Evolutionary conservation across 2,113 vertebrate genomes (phyloP), one percentile per base, ranked within the genome.

Genomic region (Chionodraco myersi): DNA sequence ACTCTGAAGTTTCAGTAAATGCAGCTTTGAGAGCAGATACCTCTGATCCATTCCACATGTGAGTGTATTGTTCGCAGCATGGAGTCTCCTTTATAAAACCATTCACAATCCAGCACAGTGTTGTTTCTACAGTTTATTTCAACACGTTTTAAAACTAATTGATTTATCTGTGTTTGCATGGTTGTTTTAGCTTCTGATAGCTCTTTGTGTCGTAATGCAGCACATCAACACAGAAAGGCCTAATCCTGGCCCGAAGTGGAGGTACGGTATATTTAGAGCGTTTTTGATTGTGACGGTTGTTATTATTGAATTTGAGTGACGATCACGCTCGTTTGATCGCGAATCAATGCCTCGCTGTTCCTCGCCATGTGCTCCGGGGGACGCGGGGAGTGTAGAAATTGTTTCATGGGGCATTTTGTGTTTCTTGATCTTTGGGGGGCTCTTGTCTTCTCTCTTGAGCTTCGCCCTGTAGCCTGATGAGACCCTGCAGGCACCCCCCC

Each of bases 161-260:
- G 92, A 93, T 94, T 93, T 85, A 92, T 92, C 88, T 91, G 82
- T 88, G 79, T 87, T 89, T 87, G 78, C 90, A 93, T 60, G 91
- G 68, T 89, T 92, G 89, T 93, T 93, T 93, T 79, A 76, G 66
- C 78, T 87, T 90, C 84, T 90, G 89, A 85, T 92, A 79, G 71
- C 74, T 86, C 90, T 94, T 94, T 94, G 92, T 95, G 90, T 83
- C 5, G 77, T 94, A 94, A 95, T 93, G 87, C 83, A 45, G 91
- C 89, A 90, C 92, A 90, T 92, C 89, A 80, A 30, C 90, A 88
- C 80, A 94, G 91, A 93, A 94, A 93, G 86, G 86, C 86, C 89
- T 95, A 94, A 95, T 95, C 94, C 91, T 93, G 92, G 93, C 93
- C 92, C 83, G 70, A 90, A 95, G 94, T 94, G 81, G 83, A 92